Percentiles rank a stretch among this genome's conserved stretches.
Conservation (phyloP, 2,797 vertebrate species). For the Darevskia nairensis region DNA sequence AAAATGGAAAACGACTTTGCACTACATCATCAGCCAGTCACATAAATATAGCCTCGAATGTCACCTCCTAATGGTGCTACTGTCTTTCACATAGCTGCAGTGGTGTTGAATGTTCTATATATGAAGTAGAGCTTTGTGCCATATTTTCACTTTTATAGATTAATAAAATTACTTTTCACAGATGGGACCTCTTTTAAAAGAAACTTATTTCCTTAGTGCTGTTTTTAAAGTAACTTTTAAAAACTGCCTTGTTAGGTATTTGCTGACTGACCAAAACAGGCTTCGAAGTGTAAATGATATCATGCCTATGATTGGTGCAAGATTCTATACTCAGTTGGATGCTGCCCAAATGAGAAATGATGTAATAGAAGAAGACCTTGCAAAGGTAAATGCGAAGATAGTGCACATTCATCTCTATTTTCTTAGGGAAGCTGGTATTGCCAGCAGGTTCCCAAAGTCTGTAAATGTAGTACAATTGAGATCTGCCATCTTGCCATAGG, state of each 20-base stretch:
- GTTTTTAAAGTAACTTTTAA: conserved; percentile 34
- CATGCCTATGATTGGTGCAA: conserved; percentile 99
- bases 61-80: not conserved
- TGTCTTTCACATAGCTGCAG: not conserved
- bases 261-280: conserved; percentile 97
- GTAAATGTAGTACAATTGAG: not conserved
- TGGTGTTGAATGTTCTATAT: not conserved
- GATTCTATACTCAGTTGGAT: conserved; percentile 98
- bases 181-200: not conserved
- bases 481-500: not conserved
- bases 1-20: not conserved
- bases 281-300: conserved; percentile 99
- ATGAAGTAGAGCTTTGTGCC: not conserved
- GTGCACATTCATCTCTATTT: not conserved
- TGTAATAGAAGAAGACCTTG: conserved; percentile 98
- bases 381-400: conserved; percentile 86
- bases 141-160: not conserved
- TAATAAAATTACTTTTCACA: not conserved
- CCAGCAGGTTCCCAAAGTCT: not conserved
- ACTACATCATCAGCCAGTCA: not conserved
- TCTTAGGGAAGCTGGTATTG: not conserved
- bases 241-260: conserved; percentile 84
- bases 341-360: conserved; percentile 99
- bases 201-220: conserved; percentile 21
- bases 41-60: not conserved